Evolutionary conservation across 2,113 vertebrate genomes (phyloP).

Genomic region (Ceyx margarethae): DNA sequence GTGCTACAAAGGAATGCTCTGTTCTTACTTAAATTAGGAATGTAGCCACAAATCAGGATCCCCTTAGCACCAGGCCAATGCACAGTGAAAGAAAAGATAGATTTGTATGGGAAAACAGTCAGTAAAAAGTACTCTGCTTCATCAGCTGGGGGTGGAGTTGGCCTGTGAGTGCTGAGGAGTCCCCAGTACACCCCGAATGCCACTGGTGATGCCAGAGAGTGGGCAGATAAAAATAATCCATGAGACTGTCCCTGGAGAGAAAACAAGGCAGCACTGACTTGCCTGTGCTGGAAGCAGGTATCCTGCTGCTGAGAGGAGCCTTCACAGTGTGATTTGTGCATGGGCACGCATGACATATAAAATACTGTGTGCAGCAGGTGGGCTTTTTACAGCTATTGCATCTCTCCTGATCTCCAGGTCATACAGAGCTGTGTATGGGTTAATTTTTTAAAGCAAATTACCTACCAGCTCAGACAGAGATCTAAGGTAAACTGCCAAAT

Average conservation of each 20-base stretch:
- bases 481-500: not conserved
- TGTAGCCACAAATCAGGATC: not conserved
- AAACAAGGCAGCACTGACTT: not conserved
- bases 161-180: not conserved
- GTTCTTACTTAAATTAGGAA: not conserved
- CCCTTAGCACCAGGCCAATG: not conserved
- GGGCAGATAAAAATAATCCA: not conserved
- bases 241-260: not conserved
- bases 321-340: not conserved
- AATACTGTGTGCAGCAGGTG: not conserved
- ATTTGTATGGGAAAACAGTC: not conserved
- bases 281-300: not conserved
- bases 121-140: not conserved
- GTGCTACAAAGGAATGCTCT: not conserved
- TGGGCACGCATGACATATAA: accelerated
- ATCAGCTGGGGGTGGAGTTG: not conserved
- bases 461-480: not conserved
- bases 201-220: not conserved
- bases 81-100: not conserved
- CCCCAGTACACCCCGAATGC: not conserved
- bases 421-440: not conserved
- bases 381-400: not conserved
- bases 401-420: not conserved
- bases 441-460: not conserved
- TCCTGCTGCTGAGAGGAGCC: not conserved